Percentiles rank a stretch among this genome's conserved stretches.
phyloP scores from a whole-genome alignment of 2,888 invertebrate genomes.

The Heteromyza rotundicornis region DNA sequence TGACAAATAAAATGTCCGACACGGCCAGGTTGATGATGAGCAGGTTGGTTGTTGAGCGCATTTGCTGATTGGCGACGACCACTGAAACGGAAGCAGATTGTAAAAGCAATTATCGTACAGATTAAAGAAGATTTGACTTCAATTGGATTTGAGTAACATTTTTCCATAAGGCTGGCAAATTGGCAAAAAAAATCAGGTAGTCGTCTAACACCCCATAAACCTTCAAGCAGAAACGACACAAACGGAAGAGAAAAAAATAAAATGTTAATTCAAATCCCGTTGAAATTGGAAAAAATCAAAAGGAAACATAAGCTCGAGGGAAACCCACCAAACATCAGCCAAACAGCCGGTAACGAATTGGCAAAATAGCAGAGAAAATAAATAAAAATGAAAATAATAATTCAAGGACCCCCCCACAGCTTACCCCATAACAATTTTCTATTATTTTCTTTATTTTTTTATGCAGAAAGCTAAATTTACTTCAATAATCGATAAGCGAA shows the following conservation, averaged over 20 bases:
- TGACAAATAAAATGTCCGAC: constrained; percentile 88
- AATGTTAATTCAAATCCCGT: neutral
- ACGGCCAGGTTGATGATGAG: constrained; percentile 89
- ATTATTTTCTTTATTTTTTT: neutral
- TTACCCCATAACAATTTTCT: neutral
- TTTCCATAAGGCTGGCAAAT: no score
- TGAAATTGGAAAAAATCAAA: neutral
- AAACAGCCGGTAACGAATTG: neutral
- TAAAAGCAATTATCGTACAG: neutral
- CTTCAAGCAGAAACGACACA: no score
- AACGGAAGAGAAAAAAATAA: constrained; percentile 2
- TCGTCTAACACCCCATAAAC: no score
- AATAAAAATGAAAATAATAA: constrained; percentile 1
- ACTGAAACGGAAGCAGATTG: constrained; percentile 62
- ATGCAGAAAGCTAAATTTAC: neutral
- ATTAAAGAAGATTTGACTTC: neutral
- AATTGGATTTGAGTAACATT: neutral
- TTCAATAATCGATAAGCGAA: constrained; percentile 1
- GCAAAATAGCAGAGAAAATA: neutral
- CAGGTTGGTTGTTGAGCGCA: constrained; percentile 92
- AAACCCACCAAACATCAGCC: neutral
- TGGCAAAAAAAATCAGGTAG: no score
- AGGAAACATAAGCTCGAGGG: neutral
- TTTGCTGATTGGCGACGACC: constrained; percentile 85
- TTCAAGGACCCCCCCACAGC: neutral